Conservation (phyloP, 2,888 invertebrate species). For the Drosophila meridiana region DNA sequence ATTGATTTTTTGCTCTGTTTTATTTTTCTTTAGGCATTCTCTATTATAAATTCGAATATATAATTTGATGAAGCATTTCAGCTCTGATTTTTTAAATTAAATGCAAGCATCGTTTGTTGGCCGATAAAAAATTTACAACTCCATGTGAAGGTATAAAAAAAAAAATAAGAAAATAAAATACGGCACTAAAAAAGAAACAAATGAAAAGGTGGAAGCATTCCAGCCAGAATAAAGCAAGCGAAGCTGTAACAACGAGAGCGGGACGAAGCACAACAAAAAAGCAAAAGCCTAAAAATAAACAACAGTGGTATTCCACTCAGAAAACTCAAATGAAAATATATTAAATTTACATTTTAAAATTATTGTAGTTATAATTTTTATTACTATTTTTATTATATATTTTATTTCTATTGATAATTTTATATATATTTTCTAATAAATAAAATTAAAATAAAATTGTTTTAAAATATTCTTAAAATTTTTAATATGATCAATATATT, state of each 20-base stretch:
- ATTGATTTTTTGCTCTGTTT: slow-evolving; percentile 21
- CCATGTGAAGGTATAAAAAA: slow-evolving; percentile 26
- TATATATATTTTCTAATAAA: too few species aligned
- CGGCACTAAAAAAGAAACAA: slow-evolving; percentile 8
- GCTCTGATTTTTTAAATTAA: slow-evolving; percentile 61
- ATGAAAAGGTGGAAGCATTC: slow-evolving; percentile 10
- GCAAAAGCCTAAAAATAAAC: slow-evolving; percentile 18
- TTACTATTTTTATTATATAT: too few species aligned
- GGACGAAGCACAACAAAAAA: slow-evolving; percentile 1
- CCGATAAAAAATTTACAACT: slow-evolving; percentile 44
- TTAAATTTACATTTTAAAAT: background rate
- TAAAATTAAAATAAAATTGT: too few species aligned
- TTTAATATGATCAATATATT: too few species aligned
- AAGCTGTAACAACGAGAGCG: slow-evolving; percentile 16
- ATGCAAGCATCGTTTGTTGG: slow-evolving; percentile 24
- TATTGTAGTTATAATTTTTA: too few species aligned
- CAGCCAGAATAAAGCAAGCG: background rate
- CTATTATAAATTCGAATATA: slow-evolving; percentile 38
- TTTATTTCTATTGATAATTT: too few species aligned
- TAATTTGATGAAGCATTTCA: slow-evolving; percentile 51
- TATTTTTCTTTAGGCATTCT: slow-evolving; percentile 13
- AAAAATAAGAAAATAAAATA: slow-evolving; percentile 15
- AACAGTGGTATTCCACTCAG: background rate
- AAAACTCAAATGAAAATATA: background rate
- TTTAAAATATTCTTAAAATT: too few species aligned